phyloP scores from a whole-genome alignment of 2,113 vertebrate species.

The Cyprinus carpio region DNA sequence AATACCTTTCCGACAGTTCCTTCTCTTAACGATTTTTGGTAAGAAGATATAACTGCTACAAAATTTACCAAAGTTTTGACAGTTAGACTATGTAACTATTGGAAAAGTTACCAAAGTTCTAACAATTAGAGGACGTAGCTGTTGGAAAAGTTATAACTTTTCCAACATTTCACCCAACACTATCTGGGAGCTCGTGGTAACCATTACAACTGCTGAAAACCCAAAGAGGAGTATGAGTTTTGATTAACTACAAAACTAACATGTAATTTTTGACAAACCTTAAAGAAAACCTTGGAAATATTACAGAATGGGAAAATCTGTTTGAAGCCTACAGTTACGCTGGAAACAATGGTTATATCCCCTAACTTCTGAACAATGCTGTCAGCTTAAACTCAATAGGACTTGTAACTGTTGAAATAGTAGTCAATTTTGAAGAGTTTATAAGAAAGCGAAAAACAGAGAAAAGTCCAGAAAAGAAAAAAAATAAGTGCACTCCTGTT shows the following conservation, averaged over 20 bases:
- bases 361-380: not conserved
- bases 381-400: not conserved
- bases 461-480: not conserved
- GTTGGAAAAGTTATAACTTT: too few relatives aligned
- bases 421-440: not conserved
- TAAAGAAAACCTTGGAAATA: not conserved
- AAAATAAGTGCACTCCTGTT: constrained; percentile 34
- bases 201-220: too few relatives aligned
- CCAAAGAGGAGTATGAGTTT: too few relatives aligned
- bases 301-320: not conserved
- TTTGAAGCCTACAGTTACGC: not conserved
- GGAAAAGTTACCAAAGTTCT: not conserved
- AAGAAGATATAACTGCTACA: too few relatives aligned
- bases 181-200: too few relatives aligned
- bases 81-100: too few relatives aligned
- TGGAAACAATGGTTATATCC: not conserved
- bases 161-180: too few relatives aligned
- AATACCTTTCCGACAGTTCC: not conserved
- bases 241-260: not conserved
- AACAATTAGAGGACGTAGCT: not conserved
- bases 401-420: not conserved
- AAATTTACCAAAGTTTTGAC: not conserved
- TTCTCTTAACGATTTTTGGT: too few relatives aligned
- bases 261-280: not conserved
- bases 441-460: not conserved